These are phyloP conservation scores for Andricus grossulariae DNA, from an alignment of 1,140 invertebrate genomes.

Conservation along the genomic window DNA sequence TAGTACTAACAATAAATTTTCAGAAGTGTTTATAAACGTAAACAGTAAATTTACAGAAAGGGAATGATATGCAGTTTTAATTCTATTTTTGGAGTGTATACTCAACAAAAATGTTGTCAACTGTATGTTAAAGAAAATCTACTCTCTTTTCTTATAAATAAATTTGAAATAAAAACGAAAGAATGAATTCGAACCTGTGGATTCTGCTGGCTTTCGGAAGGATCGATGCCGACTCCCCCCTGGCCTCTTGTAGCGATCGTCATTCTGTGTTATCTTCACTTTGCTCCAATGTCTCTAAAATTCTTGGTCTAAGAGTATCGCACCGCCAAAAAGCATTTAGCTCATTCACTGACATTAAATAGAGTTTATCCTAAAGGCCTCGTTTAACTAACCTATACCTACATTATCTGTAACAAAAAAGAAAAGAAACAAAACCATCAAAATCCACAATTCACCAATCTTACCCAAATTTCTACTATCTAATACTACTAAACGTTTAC, in stretches of 20 bases:
- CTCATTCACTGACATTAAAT: conserved; percentile 74
- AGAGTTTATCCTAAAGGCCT: conserved; percentile 73
- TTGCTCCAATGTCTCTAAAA: conserved; percentile 59
- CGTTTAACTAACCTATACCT: conserved; percentile 72
- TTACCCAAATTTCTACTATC: not conserved
- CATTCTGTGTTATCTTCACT: conserved; percentile 69
- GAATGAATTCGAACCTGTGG: conserved; percentile 71
- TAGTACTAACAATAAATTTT: too few relatives aligned
- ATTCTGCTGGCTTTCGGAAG: conserved; percentile 77
- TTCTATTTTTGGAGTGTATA: too few relatives aligned
- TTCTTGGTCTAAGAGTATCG: conserved; percentile 62
- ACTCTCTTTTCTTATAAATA: too few relatives aligned
- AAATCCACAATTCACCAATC: not conserved
- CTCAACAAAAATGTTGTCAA: too few relatives aligned
- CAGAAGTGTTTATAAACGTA: too few relatives aligned
- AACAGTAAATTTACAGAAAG: too few relatives aligned
- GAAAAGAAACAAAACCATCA: conserved; percentile 30
- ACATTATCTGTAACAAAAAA: conserved; percentile 73
- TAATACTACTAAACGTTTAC: too few relatives aligned
- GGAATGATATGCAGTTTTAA: too few relatives aligned
- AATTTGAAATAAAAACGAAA: not conserved
- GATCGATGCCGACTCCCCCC: conserved; percentile 78
- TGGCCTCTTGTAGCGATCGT: conserved; percentile 81
- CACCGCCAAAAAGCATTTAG: conserved; percentile 69
- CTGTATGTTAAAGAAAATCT: too few relatives aligned